Percentiles rank a stretch among this genome's conserved stretches.
These are phyloP conservation scores for Harlomillsia oculata DNA, from an alignment of 1,140 invertebrate species.

Conservation along the genomic window DNA sequence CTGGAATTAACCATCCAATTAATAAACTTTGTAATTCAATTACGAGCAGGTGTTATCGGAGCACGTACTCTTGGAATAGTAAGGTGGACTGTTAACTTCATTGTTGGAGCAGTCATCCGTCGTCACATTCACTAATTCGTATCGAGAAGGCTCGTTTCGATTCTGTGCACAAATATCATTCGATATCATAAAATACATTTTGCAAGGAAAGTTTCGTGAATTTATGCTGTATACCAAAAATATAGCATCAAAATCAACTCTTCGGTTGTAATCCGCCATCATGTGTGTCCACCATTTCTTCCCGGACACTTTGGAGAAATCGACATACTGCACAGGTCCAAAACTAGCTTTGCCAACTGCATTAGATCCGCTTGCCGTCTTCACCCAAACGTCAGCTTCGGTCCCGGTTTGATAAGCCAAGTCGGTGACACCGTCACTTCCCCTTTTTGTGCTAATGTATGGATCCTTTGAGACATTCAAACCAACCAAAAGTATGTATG, in stretches of 20 bases:
- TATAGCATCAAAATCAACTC: not conserved
- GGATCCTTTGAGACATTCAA: too few species aligned
- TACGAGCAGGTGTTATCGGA: constrained; percentile 3
- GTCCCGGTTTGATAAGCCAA: constrained; percentile 16
- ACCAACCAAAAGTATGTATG: too few species aligned
- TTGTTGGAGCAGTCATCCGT: too few species aligned
- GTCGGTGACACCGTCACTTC: constrained; percentile 12
- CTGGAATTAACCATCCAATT: not conserved
- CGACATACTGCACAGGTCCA: constrained; percentile 2
- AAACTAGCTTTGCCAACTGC: constrained; percentile 39
- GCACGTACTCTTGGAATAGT: not conserved
- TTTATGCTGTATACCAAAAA: not conserved
- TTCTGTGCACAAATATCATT: too few species aligned
- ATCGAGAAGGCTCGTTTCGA: too few species aligned
- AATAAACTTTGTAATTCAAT: constrained; percentile 13
- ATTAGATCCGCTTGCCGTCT: constrained; percentile 17
- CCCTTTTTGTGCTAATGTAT: constrained; percentile 14
- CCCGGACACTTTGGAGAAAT: constrained; percentile 1
- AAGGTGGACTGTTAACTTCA: not conserved
- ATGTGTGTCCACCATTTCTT: constrained; percentile 9
- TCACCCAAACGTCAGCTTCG: constrained; percentile 31
- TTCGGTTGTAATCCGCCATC: constrained; percentile 3
- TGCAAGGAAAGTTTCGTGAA: too few species aligned
- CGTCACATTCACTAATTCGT: too few species aligned
- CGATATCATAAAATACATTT: too few species aligned